Base-by-base conservation (phyloP, 2,113 vertebrate species). In the Galbula dea region DNA sequence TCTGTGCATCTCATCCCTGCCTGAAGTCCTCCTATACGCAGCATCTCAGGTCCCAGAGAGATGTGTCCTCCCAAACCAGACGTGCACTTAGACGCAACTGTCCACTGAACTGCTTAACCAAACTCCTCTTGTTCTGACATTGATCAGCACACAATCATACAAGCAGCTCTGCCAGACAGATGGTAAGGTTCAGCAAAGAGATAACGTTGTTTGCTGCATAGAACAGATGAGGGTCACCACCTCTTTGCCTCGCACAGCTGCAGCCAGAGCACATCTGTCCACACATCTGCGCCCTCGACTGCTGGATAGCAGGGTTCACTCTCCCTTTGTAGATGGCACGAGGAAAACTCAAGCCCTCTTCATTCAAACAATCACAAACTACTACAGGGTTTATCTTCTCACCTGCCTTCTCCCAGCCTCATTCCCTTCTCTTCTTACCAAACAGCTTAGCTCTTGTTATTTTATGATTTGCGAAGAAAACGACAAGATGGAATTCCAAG, bases 81-180 rank as follows among this genome's bases (percentile, higher is more conserved):
- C 20, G 23, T 15, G 19, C n/a, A 78, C 29, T 66, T 29, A 21
- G 20, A 48, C 69, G 30, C 21, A 32, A 26, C 51, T 10, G n/a
- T 26, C 36, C n/a, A 15, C 29, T 21, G 45, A 29, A 10, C 10
- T 18, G n/a, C 73, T 37, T 29, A 15, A 52, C 52, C n/a, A 4
- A 51, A 7, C 68, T 43, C 67, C 57, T 4, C 1, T 11, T 18
- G 26, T 10, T 37, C 8, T 29, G 72, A 22, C 32, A 14, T 1
- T 1, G 59, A 11, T 18, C 51, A 24, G 32, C 20, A 9, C 3
- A 1, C 48, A 9, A 20, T 11, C 22, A 13, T 1, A 6, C 15
- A 17, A 36, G 58, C 46, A 45, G 51, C 52, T 52, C 59, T 58
- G 59, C 76, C 45, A 18, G 58, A 36, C 15, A 11, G 68, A 37